A percentile compares a stretch with the other conserved stretches of the same genome.
These are phyloP conservation scores for Dicerorhinus sumatrensis DNA, from an alignment of 2,113 vertebrate genomes.

Conservation along the genomic window DNA sequence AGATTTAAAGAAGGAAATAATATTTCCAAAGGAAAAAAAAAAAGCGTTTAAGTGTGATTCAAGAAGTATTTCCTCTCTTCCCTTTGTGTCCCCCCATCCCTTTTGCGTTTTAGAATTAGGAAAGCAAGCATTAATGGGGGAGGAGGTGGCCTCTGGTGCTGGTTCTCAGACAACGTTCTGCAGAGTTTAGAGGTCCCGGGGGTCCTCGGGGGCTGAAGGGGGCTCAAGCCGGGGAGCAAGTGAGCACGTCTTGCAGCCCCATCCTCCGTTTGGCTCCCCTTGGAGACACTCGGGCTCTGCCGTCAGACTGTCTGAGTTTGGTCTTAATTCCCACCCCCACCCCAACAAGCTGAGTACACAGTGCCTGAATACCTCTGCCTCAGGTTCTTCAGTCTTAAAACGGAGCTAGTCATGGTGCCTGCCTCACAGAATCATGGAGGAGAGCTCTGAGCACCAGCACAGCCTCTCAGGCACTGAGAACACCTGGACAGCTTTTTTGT, in stretches of 20 bases:
- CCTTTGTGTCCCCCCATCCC: not conserved
- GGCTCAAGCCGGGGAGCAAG: not conserved
- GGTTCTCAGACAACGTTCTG: not conserved
- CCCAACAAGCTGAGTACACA: not conserved
- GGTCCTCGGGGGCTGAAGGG: not conserved
- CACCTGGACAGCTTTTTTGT: too few relatives aligned
- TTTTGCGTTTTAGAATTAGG: constrained; percentile 27
- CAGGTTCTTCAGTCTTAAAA: not conserved
- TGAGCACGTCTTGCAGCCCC: not conserved
- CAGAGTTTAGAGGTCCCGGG: not conserved
- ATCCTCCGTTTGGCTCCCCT: accelerated
- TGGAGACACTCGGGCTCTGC: not conserved
- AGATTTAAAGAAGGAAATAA: not conserved
- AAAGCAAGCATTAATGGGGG: not conserved
- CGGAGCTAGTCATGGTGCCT: not conserved
- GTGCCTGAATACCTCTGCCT: not conserved
- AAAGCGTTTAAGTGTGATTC: not conserved
- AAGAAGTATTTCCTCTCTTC: not conserved
- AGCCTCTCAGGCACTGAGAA: not conserved
- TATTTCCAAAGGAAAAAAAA: not conserved
- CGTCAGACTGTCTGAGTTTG: not conserved
- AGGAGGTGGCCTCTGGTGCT: not conserved
- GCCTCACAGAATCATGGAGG: not conserved
- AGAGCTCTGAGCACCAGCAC: not conserved
- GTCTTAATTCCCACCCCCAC: not conserved